These are phyloP conservation scores for Pangasius krempfi DNA, from an alignment of 2,797 vertebrate genomes.

Conservation along the genomic window DNA sequence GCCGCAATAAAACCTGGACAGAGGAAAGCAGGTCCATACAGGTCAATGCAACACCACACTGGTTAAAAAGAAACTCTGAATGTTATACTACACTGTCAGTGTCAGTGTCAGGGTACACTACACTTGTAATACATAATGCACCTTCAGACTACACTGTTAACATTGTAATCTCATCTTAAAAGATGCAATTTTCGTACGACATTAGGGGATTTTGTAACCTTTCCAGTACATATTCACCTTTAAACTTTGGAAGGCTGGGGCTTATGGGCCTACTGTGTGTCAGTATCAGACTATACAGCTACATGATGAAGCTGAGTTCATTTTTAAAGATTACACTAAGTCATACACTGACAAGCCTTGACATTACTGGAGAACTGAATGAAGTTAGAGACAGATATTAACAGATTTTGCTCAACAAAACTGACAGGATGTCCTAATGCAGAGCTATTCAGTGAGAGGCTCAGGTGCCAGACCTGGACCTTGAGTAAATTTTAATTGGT, in stretches of 20 bases:
- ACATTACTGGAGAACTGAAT: neutral
- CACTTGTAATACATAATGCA: neutral
- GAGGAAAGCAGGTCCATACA: neutral
- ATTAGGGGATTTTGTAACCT: neutral
- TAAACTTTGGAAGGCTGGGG: neutral
- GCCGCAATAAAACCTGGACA: constrained; percentile 93
- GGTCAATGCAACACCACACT: neutral
- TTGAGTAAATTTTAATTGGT: neutral
- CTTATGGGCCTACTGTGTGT: neutral
- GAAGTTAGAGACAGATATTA: neutral
- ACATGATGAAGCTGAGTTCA: neutral
- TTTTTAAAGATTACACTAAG: neutral
- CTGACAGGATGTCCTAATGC: too few species aligned
- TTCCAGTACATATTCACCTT: neutral
- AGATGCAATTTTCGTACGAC: too few species aligned
- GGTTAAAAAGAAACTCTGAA: neutral
- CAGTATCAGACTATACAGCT: neutral
- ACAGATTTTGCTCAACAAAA: neutral
- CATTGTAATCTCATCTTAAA: neutral
- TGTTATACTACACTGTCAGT: too few species aligned
- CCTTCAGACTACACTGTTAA: neutral
- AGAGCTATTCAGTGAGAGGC: neutral
- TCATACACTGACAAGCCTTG: too few species aligned
- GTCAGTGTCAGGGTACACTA: neutral
- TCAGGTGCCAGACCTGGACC: neutral